Evolutionary conservation across 1,140 invertebrate species (phyloP).

Genomic region (Neodiprion fabricii): DNA sequence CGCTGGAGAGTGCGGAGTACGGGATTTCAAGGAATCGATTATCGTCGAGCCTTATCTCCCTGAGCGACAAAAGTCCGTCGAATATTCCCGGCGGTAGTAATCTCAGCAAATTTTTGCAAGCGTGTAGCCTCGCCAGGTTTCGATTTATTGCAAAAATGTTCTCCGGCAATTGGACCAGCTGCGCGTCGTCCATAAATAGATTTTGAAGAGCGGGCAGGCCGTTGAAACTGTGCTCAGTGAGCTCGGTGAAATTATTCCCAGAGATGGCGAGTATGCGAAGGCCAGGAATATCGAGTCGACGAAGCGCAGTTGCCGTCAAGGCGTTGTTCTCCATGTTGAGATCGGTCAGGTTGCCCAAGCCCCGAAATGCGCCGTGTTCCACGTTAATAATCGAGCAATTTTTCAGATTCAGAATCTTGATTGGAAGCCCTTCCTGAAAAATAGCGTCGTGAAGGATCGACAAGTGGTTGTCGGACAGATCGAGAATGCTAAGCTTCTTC

Average conservation of each 20-base stretch:
- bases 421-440: slow-evolving; percentile 68
- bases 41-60: slow-evolving; percentile 75
- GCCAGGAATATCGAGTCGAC: slow-evolving; percentile 74
- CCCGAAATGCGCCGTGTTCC: slow-evolving; percentile 69
- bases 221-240: slow-evolving; percentile 72
- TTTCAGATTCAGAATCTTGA: slow-evolving; percentile 65
- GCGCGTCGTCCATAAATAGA: slow-evolving; percentile 72
- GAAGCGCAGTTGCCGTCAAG: slow-evolving; percentile 70
- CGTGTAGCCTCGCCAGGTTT: slow-evolving; percentile 74
- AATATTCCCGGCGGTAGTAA: slow-evolving; percentile 74
- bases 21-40: slow-evolving; percentile 79
- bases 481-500: slow-evolving; percentile 67
- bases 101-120: slow-evolving; percentile 72
- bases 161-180: slow-evolving; percentile 70
- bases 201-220: slow-evolving; percentile 78
- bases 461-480: slow-evolving; percentile 70
- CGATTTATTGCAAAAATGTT: slow-evolving; percentile 76
- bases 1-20: slow-evolving; percentile 75
- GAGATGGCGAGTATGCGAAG: slow-evolving; percentile 75
- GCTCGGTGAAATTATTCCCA: slow-evolving; percentile 77
- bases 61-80: slow-evolving; percentile 71
- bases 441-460: slow-evolving; percentile 63
- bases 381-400: slow-evolving; percentile 69
- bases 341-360: slow-evolving; percentile 71
- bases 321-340: slow-evolving; percentile 78